A percentile compares a stretch with the other conserved stretches of the same genome.
Conservation (phyloP, 2,113 vertebrate genomes). For the Cnemophilus loriae region DNA sequence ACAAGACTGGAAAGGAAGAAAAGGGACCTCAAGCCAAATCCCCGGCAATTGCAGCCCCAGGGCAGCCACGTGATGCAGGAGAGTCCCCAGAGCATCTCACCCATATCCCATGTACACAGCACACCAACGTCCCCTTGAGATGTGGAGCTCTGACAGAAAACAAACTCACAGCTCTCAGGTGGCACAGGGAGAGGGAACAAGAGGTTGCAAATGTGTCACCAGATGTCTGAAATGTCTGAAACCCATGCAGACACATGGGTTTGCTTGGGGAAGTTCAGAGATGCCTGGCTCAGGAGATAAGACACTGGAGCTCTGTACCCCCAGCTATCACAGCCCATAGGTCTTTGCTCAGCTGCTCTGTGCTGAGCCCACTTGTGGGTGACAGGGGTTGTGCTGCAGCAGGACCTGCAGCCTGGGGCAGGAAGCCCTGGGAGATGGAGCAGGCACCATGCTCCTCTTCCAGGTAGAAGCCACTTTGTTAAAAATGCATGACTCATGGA, state of each 20-base stretch:
- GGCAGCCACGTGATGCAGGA: background rate
- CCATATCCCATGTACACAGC: fast-evolving
- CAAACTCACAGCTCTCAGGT: background rate
- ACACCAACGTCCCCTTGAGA: background rate
- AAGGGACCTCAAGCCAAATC: conserved; percentile 9
- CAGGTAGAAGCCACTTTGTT: background rate
- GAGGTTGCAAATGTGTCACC: background rate
- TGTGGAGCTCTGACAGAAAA: background rate
- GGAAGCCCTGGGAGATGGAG: background rate
- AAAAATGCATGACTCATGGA: background rate
- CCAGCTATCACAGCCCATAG: fast-evolving
- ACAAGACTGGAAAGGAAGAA: conserved; percentile 51
- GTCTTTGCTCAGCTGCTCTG: background rate
- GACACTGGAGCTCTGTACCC: background rate
- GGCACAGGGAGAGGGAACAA: background rate
- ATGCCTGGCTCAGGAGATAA: background rate
- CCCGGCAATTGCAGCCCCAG: background rate
- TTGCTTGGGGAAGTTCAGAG: background rate
- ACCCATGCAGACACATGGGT: background rate
- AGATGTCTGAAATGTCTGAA: background rate
- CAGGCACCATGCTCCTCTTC: background rate
- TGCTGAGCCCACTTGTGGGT: background rate
- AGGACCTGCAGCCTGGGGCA: background rate
- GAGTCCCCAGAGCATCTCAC: background rate
- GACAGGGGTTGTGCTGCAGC: background rate